Conservation (phyloP, 2,888 invertebrate genomes). For the Eupithecia inturbata region DNA sequence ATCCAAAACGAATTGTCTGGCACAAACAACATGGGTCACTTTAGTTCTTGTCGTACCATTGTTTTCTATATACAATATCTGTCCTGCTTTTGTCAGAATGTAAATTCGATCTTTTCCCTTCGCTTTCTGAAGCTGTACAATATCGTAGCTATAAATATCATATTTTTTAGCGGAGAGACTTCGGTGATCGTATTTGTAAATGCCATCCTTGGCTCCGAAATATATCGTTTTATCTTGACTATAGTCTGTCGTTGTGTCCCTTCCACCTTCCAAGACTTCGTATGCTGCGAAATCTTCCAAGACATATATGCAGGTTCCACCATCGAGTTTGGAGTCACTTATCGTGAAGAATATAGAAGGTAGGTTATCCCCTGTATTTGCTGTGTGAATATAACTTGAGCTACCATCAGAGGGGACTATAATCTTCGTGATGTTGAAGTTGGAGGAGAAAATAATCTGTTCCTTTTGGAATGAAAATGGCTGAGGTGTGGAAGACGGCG, state of each 20-base stretch:
- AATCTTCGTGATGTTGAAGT: slow-evolving; percentile 63
- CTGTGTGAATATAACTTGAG: slow-evolving; percentile 52
- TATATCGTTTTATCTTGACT: slow-evolving; percentile 43
- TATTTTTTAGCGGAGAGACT: slow-evolving; percentile 65
- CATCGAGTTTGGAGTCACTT: slow-evolving; percentile 59
- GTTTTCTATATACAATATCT: background rate
- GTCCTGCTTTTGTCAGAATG: background rate
- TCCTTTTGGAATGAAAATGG: slow-evolving; percentile 53
- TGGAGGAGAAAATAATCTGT: slow-evolving; percentile 64
- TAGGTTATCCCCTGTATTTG: slow-evolving; percentile 53
- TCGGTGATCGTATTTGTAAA: slow-evolving; percentile 44
- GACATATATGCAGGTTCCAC: slow-evolving; percentile 69
- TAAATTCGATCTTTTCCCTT: background rate
- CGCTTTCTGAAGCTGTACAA: slow-evolving; percentile 1
- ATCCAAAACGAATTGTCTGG: slow-evolving; percentile 69
- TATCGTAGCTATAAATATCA: slow-evolving; percentile 52
- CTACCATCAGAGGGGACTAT: slow-evolving; percentile 63
- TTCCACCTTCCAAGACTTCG: slow-evolving; percentile 22
- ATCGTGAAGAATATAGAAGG: slow-evolving; percentile 70
- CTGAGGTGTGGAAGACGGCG: background rate
- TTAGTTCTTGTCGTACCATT: slow-evolving; percentile 60
- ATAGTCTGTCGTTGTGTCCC: slow-evolving; percentile 22
- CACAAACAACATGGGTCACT: slow-evolving; percentile 57
- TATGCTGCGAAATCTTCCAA: slow-evolving; percentile 69
- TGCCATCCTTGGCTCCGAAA: slow-evolving; percentile 27